Percentiles rank a stretch among this genome's conserved stretches.
Conservation (phyloP, 2,888 invertebrate genomes). For the Nycteola revayana region DNA sequence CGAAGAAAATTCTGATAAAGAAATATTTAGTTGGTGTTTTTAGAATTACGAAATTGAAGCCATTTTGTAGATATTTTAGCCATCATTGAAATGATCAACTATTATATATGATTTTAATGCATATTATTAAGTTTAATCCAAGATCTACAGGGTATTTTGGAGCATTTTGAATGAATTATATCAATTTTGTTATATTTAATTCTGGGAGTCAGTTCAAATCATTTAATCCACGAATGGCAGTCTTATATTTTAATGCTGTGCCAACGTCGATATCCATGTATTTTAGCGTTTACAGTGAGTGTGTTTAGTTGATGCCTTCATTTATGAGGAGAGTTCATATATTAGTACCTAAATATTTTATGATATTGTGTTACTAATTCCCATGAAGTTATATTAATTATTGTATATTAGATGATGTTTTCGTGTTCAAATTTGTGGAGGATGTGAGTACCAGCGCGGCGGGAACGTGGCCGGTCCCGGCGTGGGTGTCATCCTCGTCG, state of each 20-base stretch:
- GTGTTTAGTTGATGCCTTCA: constrained; percentile 33
- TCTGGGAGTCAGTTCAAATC: constrained; percentile 24
- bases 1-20: no score
- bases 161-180: constrained; percentile 42
- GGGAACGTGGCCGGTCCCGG: constrained; percentile 6
- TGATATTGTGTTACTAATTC: constrained; percentile 66
- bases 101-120: constrained; percentile 20
- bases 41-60: constrained; percentile 4
- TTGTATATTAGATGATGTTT: constrained; percentile 46
- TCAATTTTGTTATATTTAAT: constrained; percentile 17
- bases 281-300: constrained; percentile 28
- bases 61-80: constrained; percentile 19
- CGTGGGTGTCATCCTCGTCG: constrained; percentile 32
- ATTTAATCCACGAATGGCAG: constrained; percentile 16
- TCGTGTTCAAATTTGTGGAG: constrained; percentile 30
- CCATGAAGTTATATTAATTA: constrained; percentile 52
- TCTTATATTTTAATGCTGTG: constrained; percentile 28
- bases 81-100: constrained; percentile 10
- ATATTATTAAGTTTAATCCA: constrained; percentile 25
- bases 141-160: constrained; percentile 57
- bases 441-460: constrained; percentile 16
- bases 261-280: constrained; percentile 34
- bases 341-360: constrained; percentile 51
- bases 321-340: constrained; percentile 32
- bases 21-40: no score